Percentiles rank a stretch among this genome's conserved stretches.
These are phyloP conservation scores for Cephus runcator DNA, from an alignment of 2,888 invertebrate genomes.

Conservation along the genomic window DNA sequence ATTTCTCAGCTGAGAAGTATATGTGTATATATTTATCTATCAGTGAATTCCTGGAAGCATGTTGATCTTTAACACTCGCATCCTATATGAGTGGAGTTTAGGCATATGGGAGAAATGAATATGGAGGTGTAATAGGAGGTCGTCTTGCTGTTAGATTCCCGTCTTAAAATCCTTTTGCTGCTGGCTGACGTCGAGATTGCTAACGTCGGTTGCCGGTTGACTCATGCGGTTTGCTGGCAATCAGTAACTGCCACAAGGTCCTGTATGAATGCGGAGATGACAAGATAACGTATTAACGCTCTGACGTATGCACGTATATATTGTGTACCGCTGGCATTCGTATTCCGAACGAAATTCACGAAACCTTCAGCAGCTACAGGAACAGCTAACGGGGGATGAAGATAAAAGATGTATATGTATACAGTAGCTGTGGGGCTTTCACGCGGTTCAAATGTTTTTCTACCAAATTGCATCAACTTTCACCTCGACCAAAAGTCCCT, in stretches of 20 bases:
- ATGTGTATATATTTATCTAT: too few relatives aligned
- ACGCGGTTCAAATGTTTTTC: conserved; percentile 30
- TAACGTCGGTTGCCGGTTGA: conserved; percentile 41
- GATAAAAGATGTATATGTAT: not conserved
- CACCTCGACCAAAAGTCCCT: not conserved
- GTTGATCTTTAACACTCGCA: not conserved
- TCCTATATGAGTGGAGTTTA: not conserved
- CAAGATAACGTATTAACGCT: conserved; percentile 35
- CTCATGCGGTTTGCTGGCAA: conserved; percentile 45
- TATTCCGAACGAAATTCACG: not conserved
- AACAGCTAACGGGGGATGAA: not conserved
- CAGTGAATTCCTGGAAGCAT: not conserved
- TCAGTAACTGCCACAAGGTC: conserved; percentile 36
- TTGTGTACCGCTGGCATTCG: conserved; percentile 16
- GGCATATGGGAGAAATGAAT: not conserved
- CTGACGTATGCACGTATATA: conserved; percentile 22
- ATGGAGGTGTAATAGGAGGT: not conserved
- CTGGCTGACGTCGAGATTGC: conserved; percentile 32
- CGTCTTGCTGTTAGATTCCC: not conserved
- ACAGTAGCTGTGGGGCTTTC: conserved; percentile 14
- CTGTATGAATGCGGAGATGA: conserved; percentile 27
- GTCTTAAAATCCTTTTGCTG: not conserved
- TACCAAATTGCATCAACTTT: conserved; percentile 34
- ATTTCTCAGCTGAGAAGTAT: not conserved
- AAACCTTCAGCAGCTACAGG: not conserved